Percentiles rank a stretch among this genome's conserved stretches.
These are phyloP conservation scores for Antheraea mylitta DNA, from an alignment of 1,140 invertebrate genomes.

Conservation along the genomic window DNA sequence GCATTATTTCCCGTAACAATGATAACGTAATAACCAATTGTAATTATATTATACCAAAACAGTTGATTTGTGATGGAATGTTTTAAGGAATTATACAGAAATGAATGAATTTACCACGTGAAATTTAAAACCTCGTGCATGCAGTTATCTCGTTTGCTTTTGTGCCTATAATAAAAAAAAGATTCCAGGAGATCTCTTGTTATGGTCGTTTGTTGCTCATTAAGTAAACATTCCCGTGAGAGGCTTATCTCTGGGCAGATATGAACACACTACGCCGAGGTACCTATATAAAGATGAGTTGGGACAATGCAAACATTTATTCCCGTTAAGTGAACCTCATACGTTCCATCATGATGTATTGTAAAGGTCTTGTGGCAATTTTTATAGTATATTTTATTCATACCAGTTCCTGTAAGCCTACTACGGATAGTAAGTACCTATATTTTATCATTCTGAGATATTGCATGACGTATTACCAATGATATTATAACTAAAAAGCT, in stretches of 20 bases:
- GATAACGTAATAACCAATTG: too few relatives aligned
- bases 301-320: conserved; percentile 61
- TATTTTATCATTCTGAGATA: neutral
- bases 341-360: conserved; percentile 42
- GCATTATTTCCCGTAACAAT: too few relatives aligned
- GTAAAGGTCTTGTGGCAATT: conserved; percentile 40
- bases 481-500: too few relatives aligned
- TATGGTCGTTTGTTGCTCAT: conserved; percentile 61
- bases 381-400: conserved; percentile 44
- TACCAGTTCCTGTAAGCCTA: conserved; percentile 43
- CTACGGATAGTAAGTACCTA: conserved; percentile 44
- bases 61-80: neutral
- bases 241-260: conserved; percentile 62
- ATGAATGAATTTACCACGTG: neutral
- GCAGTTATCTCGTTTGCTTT: conserved; percentile 2
- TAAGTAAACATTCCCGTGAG: conserved; percentile 72
- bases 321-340: conserved; percentile 31
- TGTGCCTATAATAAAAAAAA: conserved; percentile 23
- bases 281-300: conserved; percentile 55
- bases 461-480: neutral
- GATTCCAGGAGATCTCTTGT: conserved; percentile 33
- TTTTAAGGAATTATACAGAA: neutral
- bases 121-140: neutral
- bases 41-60: neutral
- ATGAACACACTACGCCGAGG: conserved; percentile 41